phyloP scores from a whole-genome alignment of 2,888 invertebrate genomes.

The Neelides folsomi region DNA sequence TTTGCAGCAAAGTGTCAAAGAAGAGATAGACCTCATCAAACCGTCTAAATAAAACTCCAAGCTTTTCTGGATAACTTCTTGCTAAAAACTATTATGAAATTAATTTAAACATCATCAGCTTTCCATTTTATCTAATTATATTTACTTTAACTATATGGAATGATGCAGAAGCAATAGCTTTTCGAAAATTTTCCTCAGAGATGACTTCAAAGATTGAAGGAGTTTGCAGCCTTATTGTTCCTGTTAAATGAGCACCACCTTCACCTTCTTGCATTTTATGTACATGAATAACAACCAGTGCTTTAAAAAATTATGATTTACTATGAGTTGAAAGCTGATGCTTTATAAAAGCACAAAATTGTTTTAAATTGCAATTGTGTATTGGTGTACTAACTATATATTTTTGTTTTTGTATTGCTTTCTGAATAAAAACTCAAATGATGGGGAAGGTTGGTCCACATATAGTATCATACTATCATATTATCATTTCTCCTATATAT shows the following conservation, averaged over 20 bases:
- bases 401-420: too few species aligned
- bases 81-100: conserved; percentile 17
- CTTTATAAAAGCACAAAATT: too few species aligned
- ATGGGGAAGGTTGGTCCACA: too few species aligned
- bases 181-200: conserved; percentile 23
- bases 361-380: too few species aligned
- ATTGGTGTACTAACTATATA: too few species aligned
- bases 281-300: too few species aligned
- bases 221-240: conserved; percentile 7
- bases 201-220: conserved; percentile 27
- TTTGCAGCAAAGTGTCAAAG: conserved; percentile 22
- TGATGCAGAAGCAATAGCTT: conserved; percentile 21
- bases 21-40: conserved; percentile 25
- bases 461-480: too few species aligned
- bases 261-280: conserved; percentile 1
- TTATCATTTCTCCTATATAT: too few species aligned
- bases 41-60: conserved; percentile 14
- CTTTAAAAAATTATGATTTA: too few species aligned
- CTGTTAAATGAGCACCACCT: conserved; percentile 20
- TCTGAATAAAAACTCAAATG: too few species aligned
- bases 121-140: neutral
- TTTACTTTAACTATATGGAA: conserved; percentile 23
- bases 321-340: too few species aligned
- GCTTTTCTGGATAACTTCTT: conserved; percentile 13
- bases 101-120: neutral